Evolutionary conservation across 2,113 vertebrate genomes (phyloP).

Genomic region (Caracal caracal): DNA sequence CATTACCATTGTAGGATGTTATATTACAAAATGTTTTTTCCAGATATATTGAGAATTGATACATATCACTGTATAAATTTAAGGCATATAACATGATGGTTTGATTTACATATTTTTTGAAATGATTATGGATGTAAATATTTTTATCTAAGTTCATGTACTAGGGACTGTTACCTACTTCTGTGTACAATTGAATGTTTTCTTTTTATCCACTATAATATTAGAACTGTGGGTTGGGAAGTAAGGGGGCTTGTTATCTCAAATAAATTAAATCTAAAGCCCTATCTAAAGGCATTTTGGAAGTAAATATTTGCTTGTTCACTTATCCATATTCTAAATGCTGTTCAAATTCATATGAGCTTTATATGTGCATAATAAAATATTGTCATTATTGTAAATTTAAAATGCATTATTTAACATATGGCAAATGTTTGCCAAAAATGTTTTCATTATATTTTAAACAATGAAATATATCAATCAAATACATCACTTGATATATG

Average conservation of each 20-base stretch:
- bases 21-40: not conserved
- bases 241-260: not conserved
- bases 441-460: constrained; percentile 57
- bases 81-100: not conserved
- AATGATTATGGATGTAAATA: not conserved
- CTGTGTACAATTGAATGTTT: not conserved
- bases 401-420: constrained; percentile 63
- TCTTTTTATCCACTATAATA: constrained; percentile 1
- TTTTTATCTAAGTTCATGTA: not conserved
- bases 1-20: not conserved
- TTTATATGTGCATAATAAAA: constrained; percentile 51
- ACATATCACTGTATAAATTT: not conserved
- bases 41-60: not conserved
- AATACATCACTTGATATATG: constrained; percentile 29
- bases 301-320: constrained; percentile 1
- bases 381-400: constrained; percentile 58
- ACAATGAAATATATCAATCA: not conserved
- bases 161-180: not conserved
- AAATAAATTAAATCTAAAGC: constrained; percentile 31
- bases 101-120: not conserved
- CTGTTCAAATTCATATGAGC: not conserved
- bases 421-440: constrained; percentile 49
- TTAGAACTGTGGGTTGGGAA: not conserved
- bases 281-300: constrained; percentile 8
- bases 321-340: constrained; percentile 28